phyloP scores from a whole-genome alignment of 2,113 vertebrate genomes.

The Noturus placidus region DNA sequence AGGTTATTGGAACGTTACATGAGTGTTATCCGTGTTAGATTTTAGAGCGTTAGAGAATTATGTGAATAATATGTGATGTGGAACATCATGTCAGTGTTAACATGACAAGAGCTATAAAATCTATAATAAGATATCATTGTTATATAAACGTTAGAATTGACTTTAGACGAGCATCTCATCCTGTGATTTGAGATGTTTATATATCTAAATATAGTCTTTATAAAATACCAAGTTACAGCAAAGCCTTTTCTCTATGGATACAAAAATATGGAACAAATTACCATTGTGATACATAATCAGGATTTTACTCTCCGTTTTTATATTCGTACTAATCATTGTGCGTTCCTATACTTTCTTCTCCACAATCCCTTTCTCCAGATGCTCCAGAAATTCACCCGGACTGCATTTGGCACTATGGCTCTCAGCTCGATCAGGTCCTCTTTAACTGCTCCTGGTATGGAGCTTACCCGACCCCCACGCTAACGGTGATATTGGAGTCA shows the following conservation, averaged over 20 bases:
- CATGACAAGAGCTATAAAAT: too few relatives aligned
- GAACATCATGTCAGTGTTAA: neutral
- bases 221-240: neutral
- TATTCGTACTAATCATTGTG: neutral
- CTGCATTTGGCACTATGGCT: conserved; percentile 69
- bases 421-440: conserved; percentile 51
- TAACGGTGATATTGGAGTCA: conserved; percentile 56
- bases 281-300: neutral
- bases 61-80: neutral
- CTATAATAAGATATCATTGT: neutral
- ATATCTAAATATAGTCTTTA: neutral
- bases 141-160: neutral
- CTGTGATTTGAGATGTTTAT: neutral
- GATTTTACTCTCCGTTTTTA: neutral
- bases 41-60: too few relatives aligned
- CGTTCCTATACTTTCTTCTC: neutral
- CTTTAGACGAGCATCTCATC: too few relatives aligned
- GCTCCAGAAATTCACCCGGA: conserved; percentile 67
- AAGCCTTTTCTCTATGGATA: neutral
- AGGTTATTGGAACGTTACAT: too few relatives aligned
- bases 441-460: conserved; percentile 83
- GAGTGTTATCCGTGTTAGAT: neutral
- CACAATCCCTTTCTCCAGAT: conserved; percentile 63
- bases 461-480: conserved; percentile 78
- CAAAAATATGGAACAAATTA: neutral